Percentiles rank a stretch among this genome's conserved stretches.
phyloP scores from a whole-genome alignment of 2,888 invertebrate species.

The Labia minor region DNA sequence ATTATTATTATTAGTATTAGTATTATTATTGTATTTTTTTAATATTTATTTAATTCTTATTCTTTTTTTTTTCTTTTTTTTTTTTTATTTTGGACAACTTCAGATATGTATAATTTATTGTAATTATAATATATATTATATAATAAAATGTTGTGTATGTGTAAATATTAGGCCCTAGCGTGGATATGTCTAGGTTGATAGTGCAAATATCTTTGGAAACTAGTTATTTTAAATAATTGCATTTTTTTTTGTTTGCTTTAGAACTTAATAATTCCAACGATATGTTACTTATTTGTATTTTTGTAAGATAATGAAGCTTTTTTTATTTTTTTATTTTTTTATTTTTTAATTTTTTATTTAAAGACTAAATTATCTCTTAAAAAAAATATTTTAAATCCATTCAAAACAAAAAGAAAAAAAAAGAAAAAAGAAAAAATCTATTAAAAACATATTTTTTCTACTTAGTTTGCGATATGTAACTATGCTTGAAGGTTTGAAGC shows the following conservation, averaged over 20 bases:
- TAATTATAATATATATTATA: neutral
- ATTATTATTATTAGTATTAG: no score
- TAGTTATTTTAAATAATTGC: neutral
- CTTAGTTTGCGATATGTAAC: neutral
- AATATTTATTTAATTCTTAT: neutral
- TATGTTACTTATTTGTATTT: neutral
- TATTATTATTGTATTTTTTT: no score
- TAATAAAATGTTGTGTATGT: neutral
- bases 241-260: no score
- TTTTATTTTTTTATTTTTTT: neutral
- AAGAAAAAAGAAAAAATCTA: neutral
- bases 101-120: neutral
- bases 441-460: constrained; percentile 3
- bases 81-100: constrained; percentile 7
- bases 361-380: neutral
- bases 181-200: constrained; percentile 13
- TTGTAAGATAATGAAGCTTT: no score
- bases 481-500: constrained; percentile 2
- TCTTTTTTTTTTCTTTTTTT: neutral
- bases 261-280: neutral
- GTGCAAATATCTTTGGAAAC: constrained; percentile 2
- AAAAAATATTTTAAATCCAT: neutral
- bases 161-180: constrained; percentile 13
- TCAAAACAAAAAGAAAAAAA: neutral
- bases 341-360: neutral